These are phyloP conservation scores for Peromyscus aztecus DNA, from an alignment of 2,797 vertebrate genomes.

Conservation along the genomic window DNA sequence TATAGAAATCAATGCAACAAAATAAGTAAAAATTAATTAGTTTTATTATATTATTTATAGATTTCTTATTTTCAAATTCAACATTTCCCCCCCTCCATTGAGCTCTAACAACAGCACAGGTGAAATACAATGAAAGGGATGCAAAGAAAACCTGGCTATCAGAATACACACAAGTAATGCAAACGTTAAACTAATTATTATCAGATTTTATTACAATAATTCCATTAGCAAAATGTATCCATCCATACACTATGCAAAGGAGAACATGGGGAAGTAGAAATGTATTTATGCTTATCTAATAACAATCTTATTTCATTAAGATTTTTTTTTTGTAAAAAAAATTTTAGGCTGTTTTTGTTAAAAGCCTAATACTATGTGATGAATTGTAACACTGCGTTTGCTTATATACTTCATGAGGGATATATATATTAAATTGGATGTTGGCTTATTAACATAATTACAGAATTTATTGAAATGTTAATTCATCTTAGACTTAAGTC, in stretches of 20 bases:
- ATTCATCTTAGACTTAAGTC: not conserved
- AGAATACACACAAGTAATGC: not conserved
- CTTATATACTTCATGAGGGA: not conserved
- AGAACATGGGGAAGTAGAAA: not conserved
- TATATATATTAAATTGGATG: not conserved
- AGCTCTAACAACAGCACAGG: not conserved
- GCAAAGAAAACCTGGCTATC: not conserved
- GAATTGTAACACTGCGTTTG: not conserved
- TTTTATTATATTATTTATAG: not conserved
- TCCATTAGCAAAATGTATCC: not conserved
- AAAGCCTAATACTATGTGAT: not conserved
- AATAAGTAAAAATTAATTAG: not conserved
- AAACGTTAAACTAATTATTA: not conserved
- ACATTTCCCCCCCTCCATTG: not conserved
- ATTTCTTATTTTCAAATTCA: not conserved
- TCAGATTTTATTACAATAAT: not conserved
- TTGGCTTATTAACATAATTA: not conserved
- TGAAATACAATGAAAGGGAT: slow-evolving; percentile 33
- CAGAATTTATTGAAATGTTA: slow-evolving; percentile 20
- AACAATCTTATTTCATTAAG: not conserved
- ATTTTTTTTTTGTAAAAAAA: not conserved
- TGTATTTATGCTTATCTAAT: not conserved
- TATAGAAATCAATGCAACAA: not conserved
- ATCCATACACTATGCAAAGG: not conserved
- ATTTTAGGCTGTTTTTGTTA: not conserved